A percentile compares a stretch with the other conserved stretches of the same genome.
Evolutionary conservation across 2,797 vertebrate species (phyloP).

Genomic region (Thripadectes ignobilis): DNA sequence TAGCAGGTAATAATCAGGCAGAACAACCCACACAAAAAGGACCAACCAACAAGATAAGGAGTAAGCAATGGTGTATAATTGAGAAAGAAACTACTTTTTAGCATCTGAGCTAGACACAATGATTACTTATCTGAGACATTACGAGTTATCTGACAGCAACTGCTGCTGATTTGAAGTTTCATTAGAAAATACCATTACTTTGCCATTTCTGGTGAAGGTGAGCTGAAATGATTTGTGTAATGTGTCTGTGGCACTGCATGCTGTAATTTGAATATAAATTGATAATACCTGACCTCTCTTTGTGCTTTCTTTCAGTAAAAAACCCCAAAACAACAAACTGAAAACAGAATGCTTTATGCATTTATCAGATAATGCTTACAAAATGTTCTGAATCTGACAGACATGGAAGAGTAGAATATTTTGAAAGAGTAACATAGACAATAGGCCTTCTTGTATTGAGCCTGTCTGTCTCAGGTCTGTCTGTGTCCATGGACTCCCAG

Average conservation of each 20-base stretch:
- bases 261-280: background rate
- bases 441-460: background rate
- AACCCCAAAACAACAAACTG: background rate
- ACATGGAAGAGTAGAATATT: background rate
- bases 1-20: background rate
- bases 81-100: background rate
- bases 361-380: background rate
- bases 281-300: background rate
- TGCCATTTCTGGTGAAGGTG: background rate
- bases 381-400: background rate
- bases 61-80: background rate
- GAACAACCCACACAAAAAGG: background rate
- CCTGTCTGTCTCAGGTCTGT: background rate
- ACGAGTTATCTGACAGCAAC: background rate
- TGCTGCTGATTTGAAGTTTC: background rate
- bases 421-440: background rate
- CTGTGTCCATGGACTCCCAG: background rate
- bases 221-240: background rate
- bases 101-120: accelerated
- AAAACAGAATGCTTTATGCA: background rate
- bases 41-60: background rate
- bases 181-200: background rate
- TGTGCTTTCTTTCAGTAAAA: background rate
- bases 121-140: background rate
- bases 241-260: background rate